Percentiles rank a stretch among this genome's conserved stretches.
phyloP scores from a whole-genome alignment of 2,797 vertebrate genomes.

The Martes flavigula region DNA sequence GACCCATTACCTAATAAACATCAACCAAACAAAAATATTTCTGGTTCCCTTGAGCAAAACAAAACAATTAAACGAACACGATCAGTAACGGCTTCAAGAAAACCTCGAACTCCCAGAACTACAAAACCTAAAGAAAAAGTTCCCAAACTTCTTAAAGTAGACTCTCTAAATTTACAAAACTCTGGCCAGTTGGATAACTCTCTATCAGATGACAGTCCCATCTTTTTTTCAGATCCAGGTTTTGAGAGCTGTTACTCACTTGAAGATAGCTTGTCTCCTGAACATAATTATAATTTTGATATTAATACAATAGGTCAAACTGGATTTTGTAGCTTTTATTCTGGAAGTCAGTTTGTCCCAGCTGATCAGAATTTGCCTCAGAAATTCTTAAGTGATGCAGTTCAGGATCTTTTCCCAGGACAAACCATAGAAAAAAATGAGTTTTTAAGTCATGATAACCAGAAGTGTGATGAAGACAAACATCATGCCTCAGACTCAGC shows the following conservation, averaged over 20 bases:
- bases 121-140: constrained; percentile 87
- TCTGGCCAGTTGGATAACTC: constrained; percentile 83
- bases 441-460: constrained; percentile 82
- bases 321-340: constrained; percentile 96
- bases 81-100: constrained; percentile 85
- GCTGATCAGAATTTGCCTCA: constrained; percentile 96
- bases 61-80: constrained; percentile 85
- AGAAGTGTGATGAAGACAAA: constrained; percentile 84
- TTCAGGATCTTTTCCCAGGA: constrained; percentile 90
- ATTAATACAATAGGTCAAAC: constrained; percentile 95
- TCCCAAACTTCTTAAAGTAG: constrained; percentile 86
- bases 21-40: constrained; percentile 80
- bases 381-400: constrained; percentile 96
- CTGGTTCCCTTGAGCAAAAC: constrained; percentile 84
- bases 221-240: constrained; percentile 92
- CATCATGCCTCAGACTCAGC: constrained; percentile 80
- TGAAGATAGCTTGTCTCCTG: constrained; percentile 97
- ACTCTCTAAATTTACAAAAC: constrained; percentile 83
- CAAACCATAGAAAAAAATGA: constrained; percentile 84
- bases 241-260: constrained; percentile 96
- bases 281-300: constrained; percentile 97
- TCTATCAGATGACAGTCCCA: constrained; percentile 88
- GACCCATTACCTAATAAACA: constrained; percentile 77
- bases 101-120: constrained; percentile 88
- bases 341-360: constrained; percentile 95